Base-by-base conservation (phyloP, 2,797 vertebrate genomes). In the Clarias laeviceps region DNA sequence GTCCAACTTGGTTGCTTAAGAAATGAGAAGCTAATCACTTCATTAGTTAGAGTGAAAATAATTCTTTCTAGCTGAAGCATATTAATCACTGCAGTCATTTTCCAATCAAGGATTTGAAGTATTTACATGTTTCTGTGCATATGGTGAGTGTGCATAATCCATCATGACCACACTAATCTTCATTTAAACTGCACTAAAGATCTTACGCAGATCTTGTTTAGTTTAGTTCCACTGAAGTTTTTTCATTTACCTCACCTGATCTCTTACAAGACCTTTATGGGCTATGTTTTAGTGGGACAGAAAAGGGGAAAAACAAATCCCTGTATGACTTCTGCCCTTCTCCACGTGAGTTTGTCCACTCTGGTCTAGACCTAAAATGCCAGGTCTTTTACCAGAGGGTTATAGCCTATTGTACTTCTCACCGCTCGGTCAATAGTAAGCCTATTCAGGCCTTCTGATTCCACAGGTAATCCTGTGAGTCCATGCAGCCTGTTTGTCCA, bases 391-490 rank as follows among this genome's bases (percentile, higher is more conserved):
- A 80, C 59, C 45, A 20, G 34, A 32, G 34, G 9, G 34, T 76
- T 84, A 22, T 62, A 73, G 40, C 73, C 29, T 9, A 56, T 14
- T 74, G 68, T 81, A 29, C 40, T 62, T 24, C 57, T 24, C 76
- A 62, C 22, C 17, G 7, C 34, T 80, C 32, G 2, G 37, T 88
- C 83, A 89, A 70, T 82, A 83, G 50, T 87, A 83, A 88, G 79
- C 72, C 80, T 62, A 70, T 80, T 74, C 70, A 89, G 73, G 65
- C 80, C 68, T 80, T 50, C 74, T 82, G 86, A 89, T 89, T 86
- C 83, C 85, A 77, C 65, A 87, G 86, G 82, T 89, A 90, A 91
- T 90, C 87, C 87, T 74, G 84, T 80, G 82, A 62, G 85, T 82
- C 74, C 56, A 64, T 79, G 40, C 82, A 80, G 76, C 18, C 62